Evolutionary conservation across 2,888 invertebrate genomes (phyloP), one percentile per base, ranked within the genome.

Genomic region (Tetranychus truncatus): DNA sequence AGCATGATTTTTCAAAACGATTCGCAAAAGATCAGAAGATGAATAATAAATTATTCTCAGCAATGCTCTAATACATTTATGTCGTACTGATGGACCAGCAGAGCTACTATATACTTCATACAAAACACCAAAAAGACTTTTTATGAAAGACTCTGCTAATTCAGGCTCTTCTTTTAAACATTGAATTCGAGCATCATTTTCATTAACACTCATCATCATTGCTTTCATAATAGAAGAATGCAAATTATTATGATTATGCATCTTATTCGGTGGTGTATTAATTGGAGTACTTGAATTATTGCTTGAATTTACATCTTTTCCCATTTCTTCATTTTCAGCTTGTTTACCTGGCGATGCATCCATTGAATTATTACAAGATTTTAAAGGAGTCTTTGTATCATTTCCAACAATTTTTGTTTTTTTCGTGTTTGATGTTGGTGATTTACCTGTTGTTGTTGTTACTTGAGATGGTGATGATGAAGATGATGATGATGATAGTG

Each of bases 101-200:
- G 95, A 95, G 80, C 93, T 94, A 83, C 93, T 95, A 85, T 99
- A 99, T 75, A 99, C 95, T 85, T 99, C 96, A 84, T 96, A 96
- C 72, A 99, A 86, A 45, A 97, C 92, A 71, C 91, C 91, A 83
- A 97, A 94, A 77, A 99, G 85, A 69, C 93, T 91, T 80, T 89
- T 88, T 78, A 87, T 87, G 82, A 86, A 88, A 77, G 87, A 86
- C 2, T 88, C 87, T 3, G 89, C 88, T 76, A 90, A 83, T 46
- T 88, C 88, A 66, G 87, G 85, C 80, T 90, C 89, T 81, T 88
- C 88, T 76, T 88, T 85, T 71, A 91, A 83, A 79, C 88, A 88
- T 73, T 88, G 88, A 71, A 88, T 87, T 69, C 89, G 84, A 0
- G 89, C 88, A 82, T 90, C 90, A 15, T 55, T 55, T 55, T 55